These are phyloP conservation scores for Drosophila arawakana DNA, from an alignment of 1,140 invertebrate species.

Conservation along the genomic window DNA sequence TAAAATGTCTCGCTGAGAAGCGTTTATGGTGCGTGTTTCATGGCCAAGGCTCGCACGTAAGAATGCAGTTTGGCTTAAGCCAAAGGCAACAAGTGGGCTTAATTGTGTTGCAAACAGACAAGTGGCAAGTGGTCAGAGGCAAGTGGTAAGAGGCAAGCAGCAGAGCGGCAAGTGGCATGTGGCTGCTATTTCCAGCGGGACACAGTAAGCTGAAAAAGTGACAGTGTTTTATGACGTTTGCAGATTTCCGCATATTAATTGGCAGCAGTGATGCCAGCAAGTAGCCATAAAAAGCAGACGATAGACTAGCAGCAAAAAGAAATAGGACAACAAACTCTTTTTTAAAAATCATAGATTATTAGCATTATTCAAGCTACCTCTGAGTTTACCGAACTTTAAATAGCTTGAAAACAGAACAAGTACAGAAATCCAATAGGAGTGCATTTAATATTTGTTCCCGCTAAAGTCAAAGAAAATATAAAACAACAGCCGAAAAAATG, in stretches of 20 bases:
- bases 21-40: conserved; percentile 69
- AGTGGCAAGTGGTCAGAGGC: conserved; percentile 23
- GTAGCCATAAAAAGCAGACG: too few species aligned
- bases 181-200: conserved; percentile 25
- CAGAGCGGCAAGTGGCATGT: neutral
- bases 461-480: too few species aligned
- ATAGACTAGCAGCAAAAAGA: too few species aligned
- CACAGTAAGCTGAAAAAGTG: conserved; percentile 53
- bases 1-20: conserved; percentile 12
- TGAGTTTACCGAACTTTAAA: too few species aligned
- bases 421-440: too few species aligned
- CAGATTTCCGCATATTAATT: conserved; percentile 73
- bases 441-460: too few species aligned
- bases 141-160: neutral
- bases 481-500: too few species aligned
- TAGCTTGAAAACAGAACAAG: too few species aligned
- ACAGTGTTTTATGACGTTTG: conserved; percentile 70
- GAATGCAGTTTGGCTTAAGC: conserved; percentile 51
- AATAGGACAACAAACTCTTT: too few species aligned
- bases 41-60: conserved; percentile 73
- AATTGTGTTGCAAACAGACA: conserved; percentile 38
- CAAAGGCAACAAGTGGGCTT: neutral
- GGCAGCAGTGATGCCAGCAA: conserved; percentile 7
- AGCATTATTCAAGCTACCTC: too few species aligned
- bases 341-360: too few species aligned